phyloP scores from a whole-genome alignment of 2,888 invertebrate genomes.

The Drosophila kambysellisi region DNA sequence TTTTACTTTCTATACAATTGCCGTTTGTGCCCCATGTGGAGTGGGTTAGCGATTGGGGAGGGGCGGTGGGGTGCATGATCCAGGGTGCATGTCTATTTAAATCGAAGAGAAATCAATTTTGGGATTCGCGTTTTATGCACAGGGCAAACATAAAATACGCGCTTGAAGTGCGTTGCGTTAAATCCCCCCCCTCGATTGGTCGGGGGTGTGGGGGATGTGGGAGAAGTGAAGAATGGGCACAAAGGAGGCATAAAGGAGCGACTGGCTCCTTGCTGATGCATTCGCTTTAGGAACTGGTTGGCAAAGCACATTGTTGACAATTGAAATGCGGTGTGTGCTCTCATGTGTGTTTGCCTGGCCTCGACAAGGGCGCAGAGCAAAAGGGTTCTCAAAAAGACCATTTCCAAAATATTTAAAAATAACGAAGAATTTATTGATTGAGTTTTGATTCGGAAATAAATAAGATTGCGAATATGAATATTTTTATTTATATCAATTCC shows the following conservation, averaged over 20 bases:
- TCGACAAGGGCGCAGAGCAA: constrained; percentile 37
- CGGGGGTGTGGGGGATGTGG: not conserved
- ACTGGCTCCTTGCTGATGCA: constrained; percentile 59
- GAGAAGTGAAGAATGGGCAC: constrained; percentile 15
- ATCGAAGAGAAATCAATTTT: constrained; percentile 79
- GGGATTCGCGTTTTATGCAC: constrained; percentile 72
- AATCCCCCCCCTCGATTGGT: constrained; percentile 4
- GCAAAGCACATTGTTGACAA: constrained; percentile 63
- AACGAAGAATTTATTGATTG: not conserved
- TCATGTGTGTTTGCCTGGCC: constrained; percentile 48
- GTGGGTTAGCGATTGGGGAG: not conserved
- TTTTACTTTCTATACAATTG: constrained; percentile 70
- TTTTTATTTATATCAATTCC: not conserved
- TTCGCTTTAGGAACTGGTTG: constrained; percentile 59
- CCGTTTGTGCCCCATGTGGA: constrained; percentile 20
- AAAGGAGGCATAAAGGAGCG: constrained; percentile 42
- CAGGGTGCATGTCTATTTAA: constrained; percentile 67
- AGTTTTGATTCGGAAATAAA: not conserved
- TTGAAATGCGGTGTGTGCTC: constrained; percentile 64
- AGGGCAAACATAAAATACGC: constrained; percentile 73
- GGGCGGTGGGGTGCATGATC: not conserved
- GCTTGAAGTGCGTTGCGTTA: constrained; percentile 62
- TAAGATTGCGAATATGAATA: not conserved
- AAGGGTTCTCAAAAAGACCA: constrained; percentile 3
- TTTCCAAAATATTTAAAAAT: too few species aligned